phyloP scores from a whole-genome alignment of 2,113 vertebrate species.

The Benitochromis conjunctus region DNA sequence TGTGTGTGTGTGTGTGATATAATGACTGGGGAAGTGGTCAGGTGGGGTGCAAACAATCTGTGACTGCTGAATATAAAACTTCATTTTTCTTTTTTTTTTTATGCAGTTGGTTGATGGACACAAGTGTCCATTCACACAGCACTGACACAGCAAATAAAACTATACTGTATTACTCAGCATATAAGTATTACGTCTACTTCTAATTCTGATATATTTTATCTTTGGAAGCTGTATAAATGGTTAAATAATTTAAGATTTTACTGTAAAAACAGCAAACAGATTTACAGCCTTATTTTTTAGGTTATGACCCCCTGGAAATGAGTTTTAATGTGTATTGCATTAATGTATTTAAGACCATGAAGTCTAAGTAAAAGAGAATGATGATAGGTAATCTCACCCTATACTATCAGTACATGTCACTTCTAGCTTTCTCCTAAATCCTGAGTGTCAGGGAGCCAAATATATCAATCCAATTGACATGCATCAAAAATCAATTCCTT shows the following conservation, averaged over 20 bases:
- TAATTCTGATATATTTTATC: not conserved
- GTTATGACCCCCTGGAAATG: not conserved
- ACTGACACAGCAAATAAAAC: not conserved
- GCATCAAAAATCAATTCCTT: not conserved
- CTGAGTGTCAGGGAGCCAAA: not conserved
- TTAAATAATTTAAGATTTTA: not conserved
- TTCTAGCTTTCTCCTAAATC: not conserved
- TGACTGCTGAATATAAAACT: not conserved
- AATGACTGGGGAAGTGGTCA: not conserved
- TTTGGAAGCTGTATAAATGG: not conserved
- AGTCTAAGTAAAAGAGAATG: not conserved
- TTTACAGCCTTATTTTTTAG: not conserved
- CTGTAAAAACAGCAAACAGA: not conserved
- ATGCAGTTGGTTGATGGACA: not conserved
- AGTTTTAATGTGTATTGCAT: not conserved
- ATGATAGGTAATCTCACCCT: not conserved
- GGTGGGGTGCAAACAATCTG: not conserved
- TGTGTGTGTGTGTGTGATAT: not conserved
- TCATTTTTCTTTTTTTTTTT: not conserved
- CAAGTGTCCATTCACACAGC: not conserved
- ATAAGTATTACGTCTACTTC: not conserved
- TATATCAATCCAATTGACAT: not conserved
- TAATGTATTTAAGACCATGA: not conserved
- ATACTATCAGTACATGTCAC: no score
- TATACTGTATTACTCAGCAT: not conserved